Base-by-base conservation (phyloP, 2,888 invertebrate genomes). In the Phortica okadai region DNA sequence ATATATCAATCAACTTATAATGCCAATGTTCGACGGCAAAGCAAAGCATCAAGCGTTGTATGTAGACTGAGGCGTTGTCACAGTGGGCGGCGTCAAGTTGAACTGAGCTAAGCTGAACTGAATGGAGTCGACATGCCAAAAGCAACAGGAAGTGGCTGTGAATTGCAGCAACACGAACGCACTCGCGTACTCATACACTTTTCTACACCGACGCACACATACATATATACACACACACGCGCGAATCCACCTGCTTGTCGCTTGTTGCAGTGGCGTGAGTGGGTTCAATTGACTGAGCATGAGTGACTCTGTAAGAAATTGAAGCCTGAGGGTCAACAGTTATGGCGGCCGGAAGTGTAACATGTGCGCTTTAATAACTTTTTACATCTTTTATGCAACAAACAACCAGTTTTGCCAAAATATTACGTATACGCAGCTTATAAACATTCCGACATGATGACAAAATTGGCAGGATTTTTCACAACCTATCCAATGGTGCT, bases 1-100 rank as follows among this genome's bases (percentile, higher is more conserved):
- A 74, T 74, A 74, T 50, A 74, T 74, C 74, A 74, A 74, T 74
- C 74, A 74, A 74, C 50, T 16, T 10, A 69, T 16, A 69, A 45
- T 50, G 50, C 50, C 50, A 50, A 50, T 6, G 50, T 6, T 50
- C 50, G 2, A 50, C 6, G 50, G 10, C 14, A 8, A 50, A 45
- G 6, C 7, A 45, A 6, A 50, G 50, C 50, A 50, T 50, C 33
- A 33, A 14, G 8, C 50, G 10, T 50, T 50, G 8, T 50, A 2
- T 50, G 10, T 50, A 11, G 5, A 11, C 50, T 14, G 14, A 11
- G 0, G 50, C 50, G 14, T 11, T 50, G 50, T 14, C 8, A 14
- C 50, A 5, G 50, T 14, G 14, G 10, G 50, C 50, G 50, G 10
- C 2, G 2, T 6, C 50, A 8, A 14, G 1, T 50, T 50, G 10